Evolutionary conservation across 1,140 invertebrate species (phyloP), one percentile per base, ranked within the genome.

Genomic region (Cherax destructor): DNA sequence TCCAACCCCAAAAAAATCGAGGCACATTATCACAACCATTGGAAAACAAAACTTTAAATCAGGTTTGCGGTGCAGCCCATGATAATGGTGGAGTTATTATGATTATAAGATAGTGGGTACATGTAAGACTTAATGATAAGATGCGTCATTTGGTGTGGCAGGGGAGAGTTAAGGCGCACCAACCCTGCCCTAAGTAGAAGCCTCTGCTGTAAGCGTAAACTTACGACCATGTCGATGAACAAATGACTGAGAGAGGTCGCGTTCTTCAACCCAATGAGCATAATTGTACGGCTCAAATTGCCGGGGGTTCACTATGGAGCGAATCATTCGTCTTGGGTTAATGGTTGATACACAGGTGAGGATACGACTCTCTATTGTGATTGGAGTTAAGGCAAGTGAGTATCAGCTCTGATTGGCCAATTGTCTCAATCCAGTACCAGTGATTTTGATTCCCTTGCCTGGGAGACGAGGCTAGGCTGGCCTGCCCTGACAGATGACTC

Each of bases 1-100:
- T 0, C 24, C 0, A 1, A 4, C 47, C 18, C 52, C 52, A 83
- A 65, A 83, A 65, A 74, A 74, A 74, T 11, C 30, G 59, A 83
- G 6, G 59, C 85, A 78, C 85, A 86, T 86, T 86, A 86, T 86
- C 85, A 78, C 52, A 86, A 78, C 74, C 85, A 86, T 86, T 86
- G 72, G 74, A 86, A 86, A 86, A 86, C 85, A 86, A 86, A 86
- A 86, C 85, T 69, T 9, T 86, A 86, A 86, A 86, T 86, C 85
- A 86, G 72, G 74, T 77, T 77, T 76, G 85, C 85, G 85, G 74
- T 77, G 21, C 50, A 59, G 21, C 85, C 85, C 72, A 52, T 77
- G 85, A 86, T 86, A 86, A 86, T 86, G 30, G 74, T 2, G 85
- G 85, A 86, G 61, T 86, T 86, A 86, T 78, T 78, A 61, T 78